Conservation (phyloP, 2,113 vertebrate genomes). For the Carlito syrichta region DNA sequence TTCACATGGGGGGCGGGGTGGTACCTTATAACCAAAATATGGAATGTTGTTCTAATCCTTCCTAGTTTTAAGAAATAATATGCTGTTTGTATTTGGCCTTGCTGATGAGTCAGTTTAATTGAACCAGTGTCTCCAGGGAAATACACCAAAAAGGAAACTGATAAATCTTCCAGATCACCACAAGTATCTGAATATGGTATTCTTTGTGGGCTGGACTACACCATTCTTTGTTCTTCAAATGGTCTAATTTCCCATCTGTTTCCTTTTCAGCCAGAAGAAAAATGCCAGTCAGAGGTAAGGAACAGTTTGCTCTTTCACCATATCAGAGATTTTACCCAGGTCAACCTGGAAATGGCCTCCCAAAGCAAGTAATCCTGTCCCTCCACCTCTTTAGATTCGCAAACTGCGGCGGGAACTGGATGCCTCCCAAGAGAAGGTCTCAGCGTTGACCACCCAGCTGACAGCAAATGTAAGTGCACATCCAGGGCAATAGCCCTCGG, state of each 20-base stretch:
- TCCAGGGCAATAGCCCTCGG: rapidly evolving
- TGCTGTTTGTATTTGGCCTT: background rate
- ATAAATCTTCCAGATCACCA: background rate
- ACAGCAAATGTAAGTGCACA: constrained; percentile 93
- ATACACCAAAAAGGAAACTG: background rate
- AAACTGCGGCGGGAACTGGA: constrained; percentile 96
- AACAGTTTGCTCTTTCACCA: background rate
- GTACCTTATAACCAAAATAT: background rate
- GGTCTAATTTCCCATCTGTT: constrained; percentile 60
- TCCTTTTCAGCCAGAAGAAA: constrained; percentile 94
- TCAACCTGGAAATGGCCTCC: background rate
- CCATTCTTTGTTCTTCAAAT: background rate
- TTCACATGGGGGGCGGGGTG: rapidly evolving
- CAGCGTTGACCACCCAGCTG: constrained; percentile 96
- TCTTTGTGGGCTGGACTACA: rapidly evolving
- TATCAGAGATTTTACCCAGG: background rate
- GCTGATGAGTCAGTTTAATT: background rate
- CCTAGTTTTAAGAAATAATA: background rate
- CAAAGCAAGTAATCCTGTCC: constrained; percentile 45
- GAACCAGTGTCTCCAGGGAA: background rate
- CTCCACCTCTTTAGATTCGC: constrained; percentile 86
- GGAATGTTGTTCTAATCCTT: background rate
- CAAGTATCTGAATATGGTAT: too few species aligned
- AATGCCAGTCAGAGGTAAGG: constrained; percentile 98
- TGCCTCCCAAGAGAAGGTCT: constrained; percentile 98